A percentile compares a stretch with the other conserved stretches of the same genome.
phyloP scores from a whole-genome alignment of 1,140 invertebrate species.

The Cydia fagiglandana region DNA sequence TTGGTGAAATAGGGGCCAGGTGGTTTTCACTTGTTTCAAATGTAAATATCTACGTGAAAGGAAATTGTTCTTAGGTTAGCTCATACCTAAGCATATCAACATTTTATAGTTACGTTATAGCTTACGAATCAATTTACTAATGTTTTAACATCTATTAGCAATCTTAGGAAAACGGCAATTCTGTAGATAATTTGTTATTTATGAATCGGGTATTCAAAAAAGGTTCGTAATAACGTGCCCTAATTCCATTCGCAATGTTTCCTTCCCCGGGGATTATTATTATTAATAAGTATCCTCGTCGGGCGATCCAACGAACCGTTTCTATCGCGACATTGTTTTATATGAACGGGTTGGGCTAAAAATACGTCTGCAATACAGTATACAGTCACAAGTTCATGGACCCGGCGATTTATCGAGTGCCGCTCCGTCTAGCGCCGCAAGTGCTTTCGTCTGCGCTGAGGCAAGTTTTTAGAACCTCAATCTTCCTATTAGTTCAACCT shows the following conservation, averaged over 20 bases:
- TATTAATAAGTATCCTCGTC: constrained; percentile 14
- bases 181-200: background rate
- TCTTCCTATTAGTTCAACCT: background rate
- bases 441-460: constrained; percentile 22
- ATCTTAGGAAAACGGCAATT: background rate
- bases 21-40: background rate
- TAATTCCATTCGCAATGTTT: constrained; percentile 2
- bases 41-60: background rate
- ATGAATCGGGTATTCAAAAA: background rate
- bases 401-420: constrained; percentile 56
- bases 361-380: constrained; percentile 36
- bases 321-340: constrained; percentile 25
- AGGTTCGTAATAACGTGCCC: background rate
- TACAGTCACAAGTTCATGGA: constrained; percentile 62
- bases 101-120: background rate
- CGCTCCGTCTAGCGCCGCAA: constrained; percentile 53
- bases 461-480: background rate
- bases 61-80: background rate
- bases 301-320: constrained; percentile 1
- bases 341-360: constrained; percentile 17
- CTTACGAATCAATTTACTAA: background rate
- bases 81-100: background rate
- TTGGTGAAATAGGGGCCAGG: no score
- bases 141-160: background rate
- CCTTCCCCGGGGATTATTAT: constrained; percentile 12